phyloP scores from a whole-genome alignment of 2,888 invertebrate genomes.

The Ditula angustiorana region DNA sequence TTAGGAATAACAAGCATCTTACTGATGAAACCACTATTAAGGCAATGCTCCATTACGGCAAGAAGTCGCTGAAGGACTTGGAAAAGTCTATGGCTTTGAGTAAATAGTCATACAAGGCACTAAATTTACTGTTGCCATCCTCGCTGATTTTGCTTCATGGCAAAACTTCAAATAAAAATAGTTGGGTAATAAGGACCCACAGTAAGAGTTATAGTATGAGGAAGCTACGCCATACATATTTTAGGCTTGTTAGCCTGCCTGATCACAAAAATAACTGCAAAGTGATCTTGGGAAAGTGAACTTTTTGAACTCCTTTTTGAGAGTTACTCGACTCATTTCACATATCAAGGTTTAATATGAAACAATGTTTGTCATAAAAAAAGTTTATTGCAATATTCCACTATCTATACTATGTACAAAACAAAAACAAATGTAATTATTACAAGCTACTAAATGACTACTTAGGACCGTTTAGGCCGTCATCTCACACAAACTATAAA shows the following conservation, averaged over 20 bases:
- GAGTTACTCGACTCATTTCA: too few species aligned
- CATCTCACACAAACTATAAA: not conserved
- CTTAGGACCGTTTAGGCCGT: not conserved
- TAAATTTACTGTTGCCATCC: too few species aligned
- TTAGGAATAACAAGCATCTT: conserved; percentile 88
- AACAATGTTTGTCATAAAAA: conserved; percentile 4
- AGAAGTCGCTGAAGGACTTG: conserved; percentile 88
- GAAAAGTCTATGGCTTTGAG: conserved; percentile 87
- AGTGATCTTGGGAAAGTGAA: too few species aligned
- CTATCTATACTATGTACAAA: conserved; percentile 32
- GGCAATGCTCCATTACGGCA: conserved; percentile 89
- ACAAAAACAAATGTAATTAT: not conserved
- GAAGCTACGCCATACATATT: too few species aligned
- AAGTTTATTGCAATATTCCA: conserved; percentile 12
- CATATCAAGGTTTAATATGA: not conserved
- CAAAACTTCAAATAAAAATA: too few species aligned
- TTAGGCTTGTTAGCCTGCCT: too few species aligned
- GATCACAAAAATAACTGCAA: too few species aligned
- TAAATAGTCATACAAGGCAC: conserved; percentile 57
- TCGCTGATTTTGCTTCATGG: too few species aligned
- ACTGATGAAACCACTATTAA: conserved; percentile 91
- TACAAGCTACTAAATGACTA: conserved; percentile 1
- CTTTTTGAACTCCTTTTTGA: too few species aligned
- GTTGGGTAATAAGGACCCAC: too few species aligned
- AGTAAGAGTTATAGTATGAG: too few species aligned